Percentiles rank a stretch among this genome's conserved stretches.
These are phyloP conservation scores for Habrosyne pyritoides DNA, from an alignment of 2,888 invertebrate genomes.

Conservation along the genomic window DNA sequence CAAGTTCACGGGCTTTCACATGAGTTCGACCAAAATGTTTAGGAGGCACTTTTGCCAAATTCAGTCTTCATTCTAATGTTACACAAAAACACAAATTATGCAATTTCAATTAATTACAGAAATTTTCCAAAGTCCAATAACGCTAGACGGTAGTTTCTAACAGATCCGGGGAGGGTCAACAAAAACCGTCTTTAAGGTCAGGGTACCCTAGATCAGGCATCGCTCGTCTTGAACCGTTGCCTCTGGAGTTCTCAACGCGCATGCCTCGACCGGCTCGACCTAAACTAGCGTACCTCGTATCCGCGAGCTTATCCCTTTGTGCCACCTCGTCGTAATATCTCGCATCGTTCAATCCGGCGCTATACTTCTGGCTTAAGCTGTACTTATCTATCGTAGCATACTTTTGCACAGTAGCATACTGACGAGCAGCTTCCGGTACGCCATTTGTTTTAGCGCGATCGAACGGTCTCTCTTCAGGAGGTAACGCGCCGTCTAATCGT, in stretches of 20 bases:
- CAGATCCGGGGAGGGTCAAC: constrained; percentile 86
- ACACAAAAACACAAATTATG: constrained; percentile 49
- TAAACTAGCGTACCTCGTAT: constrained; percentile 79
- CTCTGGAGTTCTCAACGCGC: constrained; percentile 67
- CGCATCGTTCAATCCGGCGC: constrained; percentile 79
- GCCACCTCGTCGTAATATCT: constrained; percentile 80
- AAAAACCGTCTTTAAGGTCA: constrained; percentile 88
- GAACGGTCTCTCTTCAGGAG: constrained; percentile 84
- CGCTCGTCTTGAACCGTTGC: constrained; percentile 70
- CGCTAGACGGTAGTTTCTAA: constrained; percentile 75
- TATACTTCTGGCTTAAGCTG: constrained; percentile 80
- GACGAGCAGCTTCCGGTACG: constrained; percentile 67
- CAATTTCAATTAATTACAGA: constrained; percentile 34
- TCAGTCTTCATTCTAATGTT: constrained; percentile 77
- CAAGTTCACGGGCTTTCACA: constrained; percentile 28
- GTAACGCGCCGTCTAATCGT: constrained; percentile 82
- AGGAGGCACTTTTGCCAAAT: constrained; percentile 73
- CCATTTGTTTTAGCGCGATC: constrained; percentile 83
- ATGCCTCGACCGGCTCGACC: constrained; percentile 70
- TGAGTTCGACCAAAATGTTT: constrained; percentile 54
- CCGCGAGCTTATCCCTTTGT: constrained; percentile 78
- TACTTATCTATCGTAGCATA: constrained; percentile 82
- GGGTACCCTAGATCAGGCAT: constrained; percentile 81
- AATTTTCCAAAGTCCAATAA: constrained; percentile 36
- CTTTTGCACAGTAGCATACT: constrained; percentile 79